Evolutionary conservation across 64 coral and sea anemone species (phyloP), one percentile per base, ranked within the genome.

Genomic region (Stichodactyla helianthus): DNA sequence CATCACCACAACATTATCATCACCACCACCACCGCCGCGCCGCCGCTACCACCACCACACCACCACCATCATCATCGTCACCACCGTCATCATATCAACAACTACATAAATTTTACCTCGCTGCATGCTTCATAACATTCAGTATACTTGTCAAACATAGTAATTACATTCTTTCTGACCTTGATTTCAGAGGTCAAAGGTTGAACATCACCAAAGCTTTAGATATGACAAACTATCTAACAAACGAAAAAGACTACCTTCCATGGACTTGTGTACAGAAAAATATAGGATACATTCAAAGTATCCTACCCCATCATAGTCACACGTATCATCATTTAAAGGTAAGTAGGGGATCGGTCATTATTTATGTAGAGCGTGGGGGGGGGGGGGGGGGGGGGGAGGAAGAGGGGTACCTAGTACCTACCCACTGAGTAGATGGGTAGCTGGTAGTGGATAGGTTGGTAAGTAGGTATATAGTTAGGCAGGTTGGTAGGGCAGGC

Each of bases 261-360:
- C 83, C 83, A 58, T 84, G 83, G 83, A 31, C 14, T 16, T 16
- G 19, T 60, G 83, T 63, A 50, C 22, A 84, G 14, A 84, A 60
- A 14, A 84, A 84, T 31, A 35, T 84, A 6, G 59, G 59, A 35
- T 84, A 84, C 27, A 84, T 84, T 50, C 22, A 10, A 19, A 84
- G 59, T 16, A 84, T 84, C 18, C 25, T 84, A 0, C 54, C 54
- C 5, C 20, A 57, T 84, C 54, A 63, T 60, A 63, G 83, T 62
- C 83, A 84, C 55, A 84, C 83, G 6, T 55, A 20, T 60, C 83
- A 63, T 51, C 83, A 84, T 31, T 50, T 84, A 18, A 84, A 60
- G 83, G 83, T 84, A 13, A 60, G 79, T 82, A 65, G 6, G 0
- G 19, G 4, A 65, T 44, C 35, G 35, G 4, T 44, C 35, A 44